These are phyloP conservation scores for Caenorhabditis wallacei DNA, from an alignment of 2,888 invertebrate species.

Conservation along the genomic window DNA sequence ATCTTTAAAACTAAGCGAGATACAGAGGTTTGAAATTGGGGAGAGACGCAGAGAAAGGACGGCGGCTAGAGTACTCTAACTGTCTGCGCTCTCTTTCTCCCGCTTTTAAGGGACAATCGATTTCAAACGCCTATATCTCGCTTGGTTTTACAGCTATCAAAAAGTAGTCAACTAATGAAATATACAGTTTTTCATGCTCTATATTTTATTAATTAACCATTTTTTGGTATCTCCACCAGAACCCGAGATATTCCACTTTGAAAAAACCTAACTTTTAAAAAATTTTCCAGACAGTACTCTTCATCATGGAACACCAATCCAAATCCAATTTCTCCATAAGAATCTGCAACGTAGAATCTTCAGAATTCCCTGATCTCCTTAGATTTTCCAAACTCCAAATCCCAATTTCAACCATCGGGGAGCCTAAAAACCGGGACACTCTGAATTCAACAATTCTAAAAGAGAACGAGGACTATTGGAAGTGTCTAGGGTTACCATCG, in stretches of 20 bases:
- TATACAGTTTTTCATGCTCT: too few species aligned
- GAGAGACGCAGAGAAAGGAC: too few species aligned
- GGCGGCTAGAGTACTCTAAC: too few species aligned
- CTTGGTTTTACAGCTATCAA: too few species aligned
- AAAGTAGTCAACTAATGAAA: neutral
- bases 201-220: neutral
- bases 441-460: constrained; percentile 55
- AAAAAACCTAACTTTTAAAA: too few species aligned
- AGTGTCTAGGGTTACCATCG: constrained; percentile 61
- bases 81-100: too few species aligned
- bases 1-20: too few species aligned
- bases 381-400: constrained; percentile 20
- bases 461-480: constrained; percentile 73
- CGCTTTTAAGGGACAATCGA: neutral
- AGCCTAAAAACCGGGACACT: neutral
- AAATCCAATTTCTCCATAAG: constrained; percentile 8
- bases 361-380: constrained; percentile 30
- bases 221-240: neutral
- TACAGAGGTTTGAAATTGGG: too few species aligned
- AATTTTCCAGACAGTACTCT: constrained; percentile 48
- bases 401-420: constrained; percentile 7
- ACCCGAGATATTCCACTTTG: too few species aligned
- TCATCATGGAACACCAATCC: constrained; percentile 47
- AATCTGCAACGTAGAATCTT: constrained; percentile 57
- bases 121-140: neutral